phyloP scores from a whole-genome alignment of 2,797 vertebrate genomes.

The Phataginus tetradactyla region DNA sequence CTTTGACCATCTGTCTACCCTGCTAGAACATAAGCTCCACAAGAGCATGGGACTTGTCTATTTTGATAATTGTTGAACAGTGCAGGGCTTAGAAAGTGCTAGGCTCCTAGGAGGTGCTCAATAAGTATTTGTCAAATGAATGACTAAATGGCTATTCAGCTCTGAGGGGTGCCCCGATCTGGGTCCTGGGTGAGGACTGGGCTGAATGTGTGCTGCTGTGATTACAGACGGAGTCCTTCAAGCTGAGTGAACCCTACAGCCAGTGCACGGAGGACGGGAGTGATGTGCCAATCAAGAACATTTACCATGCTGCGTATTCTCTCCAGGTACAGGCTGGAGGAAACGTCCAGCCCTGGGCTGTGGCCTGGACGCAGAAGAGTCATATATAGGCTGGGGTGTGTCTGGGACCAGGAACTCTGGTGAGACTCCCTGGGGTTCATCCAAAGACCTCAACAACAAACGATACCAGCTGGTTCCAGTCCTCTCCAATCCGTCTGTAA shows the following conservation, averaged over 20 bases:
- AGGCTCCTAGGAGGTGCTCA: neutral
- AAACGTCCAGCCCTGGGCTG: neutral
- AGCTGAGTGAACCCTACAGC: constrained; percentile 89
- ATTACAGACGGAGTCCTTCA: constrained; percentile 87
- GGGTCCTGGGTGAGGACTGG: neutral
- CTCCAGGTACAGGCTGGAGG: constrained; percentile 84
- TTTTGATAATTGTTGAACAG: neutral
- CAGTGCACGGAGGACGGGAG: constrained; percentile 87
- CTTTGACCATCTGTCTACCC: neutral
- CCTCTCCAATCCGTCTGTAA: constrained; percentile 77
- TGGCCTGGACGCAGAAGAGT: neutral
- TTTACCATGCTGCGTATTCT: constrained; percentile 88
- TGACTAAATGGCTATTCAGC: neutral
- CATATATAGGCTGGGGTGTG: constrained; percentile 36
- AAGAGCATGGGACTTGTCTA: neutral
- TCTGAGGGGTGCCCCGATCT: neutral
- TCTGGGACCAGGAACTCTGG: constrained; percentile 57
- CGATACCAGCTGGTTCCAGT: constrained; percentile 77
- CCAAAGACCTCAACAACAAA: constrained; percentile 83
- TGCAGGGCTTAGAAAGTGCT: neutral
- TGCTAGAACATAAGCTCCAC: neutral
- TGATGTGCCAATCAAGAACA: constrained; percentile 85
- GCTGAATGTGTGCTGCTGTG: constrained; percentile 45
- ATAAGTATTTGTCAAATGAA: neutral
- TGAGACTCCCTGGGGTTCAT: constrained; percentile 80